phyloP scores from a whole-genome alignment of 2,113 vertebrate genomes.

The Chlamydotis undulata region DNA sequence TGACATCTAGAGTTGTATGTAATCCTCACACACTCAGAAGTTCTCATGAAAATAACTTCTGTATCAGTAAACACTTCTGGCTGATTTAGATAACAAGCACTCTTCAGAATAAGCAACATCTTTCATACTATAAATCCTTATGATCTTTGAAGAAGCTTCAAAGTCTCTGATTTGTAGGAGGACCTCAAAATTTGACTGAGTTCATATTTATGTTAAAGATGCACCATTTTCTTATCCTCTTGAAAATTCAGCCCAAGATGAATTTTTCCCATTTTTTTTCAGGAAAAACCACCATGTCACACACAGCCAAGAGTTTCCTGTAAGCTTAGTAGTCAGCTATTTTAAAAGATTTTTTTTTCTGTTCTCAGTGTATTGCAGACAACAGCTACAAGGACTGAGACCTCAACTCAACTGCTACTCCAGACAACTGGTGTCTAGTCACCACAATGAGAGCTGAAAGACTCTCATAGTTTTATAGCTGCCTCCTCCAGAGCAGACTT shows the following conservation, averaged over 20 bases:
- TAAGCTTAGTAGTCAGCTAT: not conserved
- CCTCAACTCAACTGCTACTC: not conserved
- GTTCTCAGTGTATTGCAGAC: not conserved
- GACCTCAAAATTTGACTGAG: not conserved
- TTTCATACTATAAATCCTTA: not conserved
- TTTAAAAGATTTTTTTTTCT: not conserved
- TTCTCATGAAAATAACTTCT: not conserved
- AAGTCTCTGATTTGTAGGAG: not conserved
- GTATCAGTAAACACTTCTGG: not conserved
- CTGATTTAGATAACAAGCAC: not conserved
- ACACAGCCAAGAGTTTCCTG: not conserved
- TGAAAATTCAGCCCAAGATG: not conserved
- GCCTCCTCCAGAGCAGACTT: not conserved
- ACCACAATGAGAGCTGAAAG: not conserved
- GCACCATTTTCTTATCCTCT: not conserved
- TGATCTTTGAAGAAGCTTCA: not conserved
- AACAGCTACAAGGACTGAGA: not conserved
- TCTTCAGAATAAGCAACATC: not conserved
- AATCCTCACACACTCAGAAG: not conserved
- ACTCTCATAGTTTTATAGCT: rapidly evolving
- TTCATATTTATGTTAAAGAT: not conserved
- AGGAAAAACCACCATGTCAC: not conserved
- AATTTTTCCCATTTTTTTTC: too few species aligned
- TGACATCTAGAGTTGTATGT: not conserved
- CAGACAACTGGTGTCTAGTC: not conserved